Evolutionary conservation across 2,888 invertebrate genomes (phyloP).

Genomic region (Phortica magna): DNA sequence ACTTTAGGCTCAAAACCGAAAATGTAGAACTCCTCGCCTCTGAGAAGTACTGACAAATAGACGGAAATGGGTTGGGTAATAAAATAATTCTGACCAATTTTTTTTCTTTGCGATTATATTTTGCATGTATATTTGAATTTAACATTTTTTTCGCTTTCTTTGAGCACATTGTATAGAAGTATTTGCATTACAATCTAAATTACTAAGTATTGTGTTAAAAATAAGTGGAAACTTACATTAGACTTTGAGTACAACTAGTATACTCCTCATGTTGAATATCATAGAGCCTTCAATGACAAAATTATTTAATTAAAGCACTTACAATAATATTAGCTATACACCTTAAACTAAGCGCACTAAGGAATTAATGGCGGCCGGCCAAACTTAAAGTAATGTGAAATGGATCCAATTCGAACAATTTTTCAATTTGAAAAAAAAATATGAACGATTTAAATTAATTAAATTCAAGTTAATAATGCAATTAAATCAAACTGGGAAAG

Average conservation of each 20-base stretch:
- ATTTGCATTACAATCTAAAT: conserved; percentile 49
- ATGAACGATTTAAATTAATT: conserved; percentile 21
- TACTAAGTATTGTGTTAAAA: conserved; percentile 56
- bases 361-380: conserved; percentile 52
- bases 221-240: conserved; percentile 64
- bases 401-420: conserved; percentile 38
- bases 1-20: not conserved
- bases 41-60: too few relatives aligned
- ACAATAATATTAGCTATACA: conserved; percentile 42
- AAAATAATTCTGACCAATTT: not conserved
- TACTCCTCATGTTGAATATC: conserved; percentile 47
- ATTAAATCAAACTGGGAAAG: conserved; percentile 86
- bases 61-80: too few relatives aligned
- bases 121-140: not conserved
- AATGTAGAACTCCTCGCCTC: not conserved
- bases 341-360: not conserved
- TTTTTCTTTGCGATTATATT: not conserved
- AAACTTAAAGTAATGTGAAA: conserved; percentile 48
- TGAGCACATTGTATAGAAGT: conserved; percentile 56
- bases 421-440: conserved; percentile 57
- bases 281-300: conserved; percentile 57
- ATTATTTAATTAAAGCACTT: conserved; percentile 29
- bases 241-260: conserved; percentile 42
- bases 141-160: conserved; percentile 42
- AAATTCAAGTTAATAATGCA: conserved; percentile 1